These are phyloP conservation scores for Camelus dromedarius DNA, from an alignment of 2,113 vertebrate genomes.

Conservation along the genomic window DNA sequence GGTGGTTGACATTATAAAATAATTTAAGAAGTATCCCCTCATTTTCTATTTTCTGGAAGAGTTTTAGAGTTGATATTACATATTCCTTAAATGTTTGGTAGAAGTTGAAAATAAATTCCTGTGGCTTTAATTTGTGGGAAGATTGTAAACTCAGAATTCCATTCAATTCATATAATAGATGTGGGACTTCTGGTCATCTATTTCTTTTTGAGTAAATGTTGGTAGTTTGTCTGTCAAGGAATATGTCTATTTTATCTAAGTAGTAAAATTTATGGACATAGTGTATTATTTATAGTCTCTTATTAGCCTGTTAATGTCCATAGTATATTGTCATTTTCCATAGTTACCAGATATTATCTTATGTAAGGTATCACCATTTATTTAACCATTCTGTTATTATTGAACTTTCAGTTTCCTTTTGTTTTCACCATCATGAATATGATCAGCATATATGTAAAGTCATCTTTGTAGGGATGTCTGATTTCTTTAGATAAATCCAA, in stretches of 20 bases:
- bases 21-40: background rate
- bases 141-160: background rate
- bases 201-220: background rate
- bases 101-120: background rate
- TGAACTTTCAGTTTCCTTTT: conserved; percentile 1
- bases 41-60: conserved; percentile 18
- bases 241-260: background rate
- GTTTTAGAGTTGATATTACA: background rate
- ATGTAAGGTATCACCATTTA: background rate
- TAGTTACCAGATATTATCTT: background rate
- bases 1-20: background rate
- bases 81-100: background rate
- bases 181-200: background rate
- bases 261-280: background rate
- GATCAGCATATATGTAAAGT: background rate
- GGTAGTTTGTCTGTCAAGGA: background rate
- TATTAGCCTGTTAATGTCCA: conserved; percentile 17
- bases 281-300: background rate
- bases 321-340: background rate
- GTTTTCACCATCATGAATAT: background rate
- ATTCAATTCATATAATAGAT: background rate
- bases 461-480: background rate
- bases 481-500: background rate
- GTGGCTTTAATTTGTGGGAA: background rate
- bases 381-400: background rate